phyloP scores from a whole-genome alignment of 2,888 invertebrate genomes.

The Lacanobia wlatinum region DNA sequence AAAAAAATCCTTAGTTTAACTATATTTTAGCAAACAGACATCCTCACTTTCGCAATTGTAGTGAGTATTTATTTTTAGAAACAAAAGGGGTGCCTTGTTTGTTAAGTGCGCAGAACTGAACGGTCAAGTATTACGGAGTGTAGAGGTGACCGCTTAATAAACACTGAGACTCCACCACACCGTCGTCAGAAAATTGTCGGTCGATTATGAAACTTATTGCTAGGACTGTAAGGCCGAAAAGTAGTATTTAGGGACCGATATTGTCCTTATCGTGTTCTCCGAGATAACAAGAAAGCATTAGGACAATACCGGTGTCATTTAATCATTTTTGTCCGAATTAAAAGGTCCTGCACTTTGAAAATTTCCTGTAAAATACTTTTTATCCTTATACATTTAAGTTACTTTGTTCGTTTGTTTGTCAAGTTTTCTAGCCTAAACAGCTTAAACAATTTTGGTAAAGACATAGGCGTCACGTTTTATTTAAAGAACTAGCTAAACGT shows the following conservation, averaged over 20 bases:
- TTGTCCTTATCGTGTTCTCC: too few species aligned
- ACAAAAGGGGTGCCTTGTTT: neutral
- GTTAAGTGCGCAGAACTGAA: neutral
- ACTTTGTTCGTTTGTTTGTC: too few species aligned
- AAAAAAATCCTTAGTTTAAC: neutral
- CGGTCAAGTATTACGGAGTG: neutral
- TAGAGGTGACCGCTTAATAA: neutral
- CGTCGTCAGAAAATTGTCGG: neutral
- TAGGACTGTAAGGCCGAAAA: too few species aligned
- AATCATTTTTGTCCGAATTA: neutral
- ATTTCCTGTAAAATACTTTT: neutral
- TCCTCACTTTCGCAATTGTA: neutral
- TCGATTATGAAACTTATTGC: too few species aligned
- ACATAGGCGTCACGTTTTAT: too few species aligned
- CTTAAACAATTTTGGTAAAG: too few species aligned
- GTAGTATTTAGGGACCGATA: too few species aligned
- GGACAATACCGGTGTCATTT: neutral
- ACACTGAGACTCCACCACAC: neutral
- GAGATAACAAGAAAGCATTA: too few species aligned
- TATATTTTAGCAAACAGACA: neutral
- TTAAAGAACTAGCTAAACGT: too few species aligned
- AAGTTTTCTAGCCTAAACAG: too few species aligned
- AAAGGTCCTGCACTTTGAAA: neutral
- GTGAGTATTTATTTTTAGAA: conserved; percentile 4
- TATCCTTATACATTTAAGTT: too few species aligned